Percentiles rank a stretch among this genome's conserved stretches.
Conservation (phyloP, 2,113 vertebrate species). For the Ceyx melanurus region DNA sequence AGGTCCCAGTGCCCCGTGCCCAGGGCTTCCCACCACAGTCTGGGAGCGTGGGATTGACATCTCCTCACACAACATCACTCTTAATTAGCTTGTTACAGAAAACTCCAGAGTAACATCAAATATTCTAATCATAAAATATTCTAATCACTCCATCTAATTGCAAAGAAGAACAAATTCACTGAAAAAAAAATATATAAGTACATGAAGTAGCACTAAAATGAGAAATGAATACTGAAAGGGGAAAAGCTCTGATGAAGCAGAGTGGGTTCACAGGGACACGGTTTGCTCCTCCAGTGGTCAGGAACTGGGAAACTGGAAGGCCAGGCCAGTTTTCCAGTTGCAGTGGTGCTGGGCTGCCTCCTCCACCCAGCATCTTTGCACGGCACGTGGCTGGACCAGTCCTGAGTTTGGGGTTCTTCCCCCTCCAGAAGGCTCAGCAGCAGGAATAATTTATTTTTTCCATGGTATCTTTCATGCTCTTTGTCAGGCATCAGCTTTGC, state of each 20-base stretch:
- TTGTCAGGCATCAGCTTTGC: not conserved
- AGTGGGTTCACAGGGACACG: not conserved
- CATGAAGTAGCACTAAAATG: not conserved
- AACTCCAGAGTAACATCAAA: not conserved
- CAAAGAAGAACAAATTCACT: not conserved
- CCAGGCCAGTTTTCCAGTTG: no score
- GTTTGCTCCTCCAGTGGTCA: not conserved
- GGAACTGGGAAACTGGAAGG: not conserved
- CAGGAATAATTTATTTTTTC: not conserved
- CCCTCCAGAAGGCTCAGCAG: not conserved
- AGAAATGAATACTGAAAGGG: not conserved
- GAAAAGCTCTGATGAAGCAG: not conserved
- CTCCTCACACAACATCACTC: not conserved
- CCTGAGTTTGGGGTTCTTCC: not conserved
- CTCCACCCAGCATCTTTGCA: rapidly evolving
- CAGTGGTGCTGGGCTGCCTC: not conserved
- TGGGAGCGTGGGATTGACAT: no score
- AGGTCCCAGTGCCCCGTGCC: not conserved
- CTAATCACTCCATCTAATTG: not conserved
- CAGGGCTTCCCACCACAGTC: rapidly evolving
- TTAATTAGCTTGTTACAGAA: not conserved
- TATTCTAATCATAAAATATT: slow-evolving; percentile 1
- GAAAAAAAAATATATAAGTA: not conserved
- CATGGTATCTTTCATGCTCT: not conserved
- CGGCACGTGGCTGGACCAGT: no score